Base-by-base conservation (phyloP, 2,888 invertebrate genomes). In the Leptarthrus brevirostris region DNA sequence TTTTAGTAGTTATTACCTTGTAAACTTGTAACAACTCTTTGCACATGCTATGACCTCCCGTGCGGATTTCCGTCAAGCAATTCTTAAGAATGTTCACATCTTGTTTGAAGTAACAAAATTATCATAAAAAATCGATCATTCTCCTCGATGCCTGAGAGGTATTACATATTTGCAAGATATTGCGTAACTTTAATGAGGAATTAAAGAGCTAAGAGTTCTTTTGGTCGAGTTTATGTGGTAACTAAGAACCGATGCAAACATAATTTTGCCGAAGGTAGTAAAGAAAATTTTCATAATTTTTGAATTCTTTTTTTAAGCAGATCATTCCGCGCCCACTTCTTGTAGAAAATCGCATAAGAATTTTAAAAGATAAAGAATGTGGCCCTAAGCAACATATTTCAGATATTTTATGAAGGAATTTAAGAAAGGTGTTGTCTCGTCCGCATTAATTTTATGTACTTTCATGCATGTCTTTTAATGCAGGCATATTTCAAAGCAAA, bases 81-180 rank as follows among this genome's bases (percentile, higher is more conserved):
- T 44, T 64, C 24, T 64, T 14, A 44, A 16, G 34, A 44, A 64
- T 64, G 64, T 64, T 64, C 64, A 64, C 64, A 64, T 64, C 64
- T 64, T 64, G 64, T 64, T 64, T 44, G 22, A 44, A n/a, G 44
- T 44, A 44, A 24, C 22, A n/a, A 22, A 24, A 64, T 64, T 64
- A 64, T 64, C 64, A 64, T 64, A 64, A 64, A 64, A 64, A 64
- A 64, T 64, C 64, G 44, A 64, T 64, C 18, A 64, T 64, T 22
- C 18, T 64, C 24, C 16, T 16, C n/a, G 64, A 24, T 47, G 64
- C 24, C n/a, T 64, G 64, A 44, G 64, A 47, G 64, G 44, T 47
- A 47, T 16, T 36, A 36, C 61, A 61, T 61, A 61, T 16, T 30
- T 61, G 36, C 36, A 61, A 16, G 16, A 61, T 30, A 61, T 61